phyloP scores from a whole-genome alignment of 30 jellyfish, hydroid and myxozoan species.

The Aurelia aurita complex sp. Pacific region DNA sequence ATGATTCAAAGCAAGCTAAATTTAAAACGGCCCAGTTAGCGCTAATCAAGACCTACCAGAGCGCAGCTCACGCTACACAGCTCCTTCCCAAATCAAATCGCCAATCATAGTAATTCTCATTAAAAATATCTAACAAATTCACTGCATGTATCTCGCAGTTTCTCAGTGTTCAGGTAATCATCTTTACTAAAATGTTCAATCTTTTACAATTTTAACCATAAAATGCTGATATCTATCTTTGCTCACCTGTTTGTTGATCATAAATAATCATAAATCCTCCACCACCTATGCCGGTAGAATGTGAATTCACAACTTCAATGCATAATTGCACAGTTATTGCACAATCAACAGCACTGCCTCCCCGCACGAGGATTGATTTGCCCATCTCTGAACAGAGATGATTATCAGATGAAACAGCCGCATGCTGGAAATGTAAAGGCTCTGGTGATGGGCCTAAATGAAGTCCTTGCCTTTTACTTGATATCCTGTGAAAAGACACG shows the following conservation, averaged over 20 bases:
- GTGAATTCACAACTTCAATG: slow-evolving; percentile 89
- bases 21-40: too few relatives aligned
- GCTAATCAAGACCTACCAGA: too few relatives aligned
- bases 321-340: slow-evolving; percentile 89
- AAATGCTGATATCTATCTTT: background rate
- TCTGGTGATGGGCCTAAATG: slow-evolving; percentile 1
- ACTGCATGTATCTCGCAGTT: too few relatives aligned
- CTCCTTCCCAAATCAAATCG: too few relatives aligned
- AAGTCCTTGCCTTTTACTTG: background rate
- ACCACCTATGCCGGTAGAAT: slow-evolving; percentile 99
- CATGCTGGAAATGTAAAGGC: slow-evolving; percentile 71
- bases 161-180: too few relatives aligned
- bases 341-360: slow-evolving; percentile 98
- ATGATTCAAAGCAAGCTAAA: too few relatives aligned
- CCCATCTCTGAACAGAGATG: slow-evolving; percentile 91
- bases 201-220: too few relatives aligned
- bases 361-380: slow-evolving; percentile 66
- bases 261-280: slow-evolving; percentile 97
- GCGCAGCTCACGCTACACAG: too few relatives aligned
- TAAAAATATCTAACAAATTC: too few relatives aligned
- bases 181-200: too few relatives aligned
- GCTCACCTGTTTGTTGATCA: slow-evolving; percentile 79
- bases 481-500: background rate
- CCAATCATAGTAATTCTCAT: too few relatives aligned
- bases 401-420: slow-evolving; percentile 98